phyloP scores from a whole-genome alignment of 2,888 invertebrate species.

The Pandemis heparana region DNA sequence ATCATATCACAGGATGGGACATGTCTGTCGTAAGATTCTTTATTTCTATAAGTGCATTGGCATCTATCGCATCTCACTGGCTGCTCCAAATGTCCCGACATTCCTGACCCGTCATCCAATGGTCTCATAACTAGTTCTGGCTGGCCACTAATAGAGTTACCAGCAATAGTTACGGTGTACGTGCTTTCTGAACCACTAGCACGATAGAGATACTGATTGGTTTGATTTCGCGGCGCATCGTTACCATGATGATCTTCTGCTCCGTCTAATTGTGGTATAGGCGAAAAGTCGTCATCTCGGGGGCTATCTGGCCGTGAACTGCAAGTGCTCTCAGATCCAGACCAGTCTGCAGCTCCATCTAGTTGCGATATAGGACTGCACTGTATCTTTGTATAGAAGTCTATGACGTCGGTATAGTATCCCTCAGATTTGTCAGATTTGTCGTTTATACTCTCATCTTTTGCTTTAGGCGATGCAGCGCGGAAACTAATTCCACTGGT shows the following conservation, averaged over 20 bases:
- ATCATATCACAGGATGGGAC: conserved; percentile 91
- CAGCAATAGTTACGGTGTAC: conserved; percentile 82
- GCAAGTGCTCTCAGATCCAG: conserved; percentile 83
- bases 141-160: conserved; percentile 80
- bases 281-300: conserved; percentile 71
- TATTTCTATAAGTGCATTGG: conserved; percentile 94
- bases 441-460: conserved; percentile 66
- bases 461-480: conserved; percentile 73
- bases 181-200: conserved; percentile 80
- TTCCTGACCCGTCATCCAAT: conserved; percentile 69
- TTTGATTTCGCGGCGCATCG: conserved; percentile 71
- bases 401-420: conserved; percentile 80
- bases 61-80: conserved; percentile 95
- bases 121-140: conserved; percentile 79
- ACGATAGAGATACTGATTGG: conserved; percentile 78
- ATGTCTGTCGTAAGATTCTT: conserved; percentile 93
- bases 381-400: conserved; percentile 83
- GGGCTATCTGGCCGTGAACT: conserved; percentile 80
- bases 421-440: conserved; percentile 77
- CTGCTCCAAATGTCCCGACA: conserved; percentile 86
- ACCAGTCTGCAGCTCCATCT: conserved; percentile 89
- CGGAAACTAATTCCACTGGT: conserved; percentile 78
- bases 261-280: conserved; percentile 89
- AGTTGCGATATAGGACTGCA: conserved; percentile 88
- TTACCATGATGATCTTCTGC: conserved; percentile 86